Evolutionary conservation across 2,797 vertebrate genomes (phyloP).

Genomic region (Tokudaia muenninki): DNA sequence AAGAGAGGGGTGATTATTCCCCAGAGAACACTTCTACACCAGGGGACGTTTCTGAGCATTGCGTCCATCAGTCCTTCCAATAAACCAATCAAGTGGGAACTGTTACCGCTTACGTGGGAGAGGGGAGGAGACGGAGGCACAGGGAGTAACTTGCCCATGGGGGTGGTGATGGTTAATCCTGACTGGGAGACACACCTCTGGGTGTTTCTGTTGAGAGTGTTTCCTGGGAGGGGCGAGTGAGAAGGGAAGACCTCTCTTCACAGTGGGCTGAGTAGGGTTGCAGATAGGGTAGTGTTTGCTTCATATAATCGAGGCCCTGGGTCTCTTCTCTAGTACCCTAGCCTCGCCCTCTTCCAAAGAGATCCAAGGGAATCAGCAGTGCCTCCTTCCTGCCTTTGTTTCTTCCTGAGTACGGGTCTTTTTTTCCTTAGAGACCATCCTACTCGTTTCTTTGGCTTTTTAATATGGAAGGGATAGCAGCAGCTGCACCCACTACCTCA

Average conservation of each 20-base stretch:
- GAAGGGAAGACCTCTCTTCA: background rate
- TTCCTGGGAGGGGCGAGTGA: background rate
- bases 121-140: slow-evolving; percentile 6
- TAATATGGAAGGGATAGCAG: background rate
- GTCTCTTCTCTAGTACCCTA: background rate
- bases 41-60: background rate
- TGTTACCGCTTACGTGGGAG: background rate
- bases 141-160: background rate
- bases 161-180: background rate
- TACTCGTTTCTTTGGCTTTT: background rate
- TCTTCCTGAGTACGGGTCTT: background rate
- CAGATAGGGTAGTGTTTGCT: background rate
- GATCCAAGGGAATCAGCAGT: background rate
- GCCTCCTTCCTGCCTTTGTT: background rate
- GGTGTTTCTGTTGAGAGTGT: background rate
- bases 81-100: background rate
- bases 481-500: no score
- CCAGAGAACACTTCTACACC: background rate
- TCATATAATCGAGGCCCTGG: background rate
- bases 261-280: background rate
- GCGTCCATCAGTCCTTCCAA: background rate
- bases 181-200: background rate
- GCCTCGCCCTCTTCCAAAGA: background rate
- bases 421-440: background rate
- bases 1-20: background rate